Percentiles rank a stretch among this genome's conserved stretches.
Evolutionary conservation across 2,113 vertebrate species (phyloP).

Genomic region (Phalacrocorax aristotelis): DNA sequence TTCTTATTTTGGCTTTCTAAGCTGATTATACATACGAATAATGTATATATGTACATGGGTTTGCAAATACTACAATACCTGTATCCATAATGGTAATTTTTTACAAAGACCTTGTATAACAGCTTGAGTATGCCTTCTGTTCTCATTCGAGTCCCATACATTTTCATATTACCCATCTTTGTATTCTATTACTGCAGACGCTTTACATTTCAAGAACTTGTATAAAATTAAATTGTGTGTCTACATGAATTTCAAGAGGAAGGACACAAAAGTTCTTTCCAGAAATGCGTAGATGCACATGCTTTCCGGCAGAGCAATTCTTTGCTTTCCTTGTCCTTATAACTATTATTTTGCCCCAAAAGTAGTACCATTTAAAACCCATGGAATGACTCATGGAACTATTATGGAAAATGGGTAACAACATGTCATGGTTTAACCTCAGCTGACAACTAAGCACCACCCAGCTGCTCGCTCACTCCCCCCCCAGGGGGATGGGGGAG

Average conservation of each 20-base stretch:
- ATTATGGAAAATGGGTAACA: not conserved
- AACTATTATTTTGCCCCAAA: not conserved
- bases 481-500: too few relatives aligned
- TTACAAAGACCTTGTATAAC: not conserved
- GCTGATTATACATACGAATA: not conserved
- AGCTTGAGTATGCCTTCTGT: not conserved
- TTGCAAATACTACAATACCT: not conserved
- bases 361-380: not conserved
- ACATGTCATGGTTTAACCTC: not conserved
- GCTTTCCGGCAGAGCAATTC: not conserved
- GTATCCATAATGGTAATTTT: not conserved
- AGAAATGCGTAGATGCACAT: not conserved
- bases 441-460: too few relatives aligned
- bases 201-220: not conserved
- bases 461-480: too few relatives aligned
- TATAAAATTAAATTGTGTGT: not conserved
- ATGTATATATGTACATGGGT: not conserved
- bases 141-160: not conserved
- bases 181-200: not conserved
- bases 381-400: not conserved
- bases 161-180: not conserved
- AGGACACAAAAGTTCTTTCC: not conserved
- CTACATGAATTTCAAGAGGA: not conserved
- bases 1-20: not conserved
- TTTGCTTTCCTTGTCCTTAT: not conserved